These are phyloP conservation scores for Tenthredo scrophulariae DNA, from an alignment of 2,888 invertebrate genomes.

Conservation along the genomic window DNA sequence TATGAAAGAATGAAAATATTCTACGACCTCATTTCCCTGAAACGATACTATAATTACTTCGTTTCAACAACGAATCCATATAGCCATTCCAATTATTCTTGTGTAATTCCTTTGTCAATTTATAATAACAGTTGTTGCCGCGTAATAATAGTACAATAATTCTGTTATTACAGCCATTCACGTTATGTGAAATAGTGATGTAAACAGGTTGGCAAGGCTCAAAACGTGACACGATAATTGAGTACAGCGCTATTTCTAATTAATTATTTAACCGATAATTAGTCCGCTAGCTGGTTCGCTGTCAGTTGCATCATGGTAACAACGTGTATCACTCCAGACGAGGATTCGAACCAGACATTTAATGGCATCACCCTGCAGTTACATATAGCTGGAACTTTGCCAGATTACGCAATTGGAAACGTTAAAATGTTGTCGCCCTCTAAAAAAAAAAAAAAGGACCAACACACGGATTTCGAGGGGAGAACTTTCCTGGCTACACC, in stretches of 20 bases:
- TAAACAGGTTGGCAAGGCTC: not conserved
- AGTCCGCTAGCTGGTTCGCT: not conserved
- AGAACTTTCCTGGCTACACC: not conserved
- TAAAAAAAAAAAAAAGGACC: not conserved
- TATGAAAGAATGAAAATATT: not conserved
- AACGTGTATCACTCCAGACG: not conserved
- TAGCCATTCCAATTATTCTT: not conserved
- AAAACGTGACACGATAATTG: not conserved
- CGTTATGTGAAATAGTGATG: not conserved
- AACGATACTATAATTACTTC: not conserved
- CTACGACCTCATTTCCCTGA: not conserved
- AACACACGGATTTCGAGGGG: not conserved
- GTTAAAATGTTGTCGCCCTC: not conserved
- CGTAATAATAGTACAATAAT: not conserved
- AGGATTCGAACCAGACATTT: not conserved
- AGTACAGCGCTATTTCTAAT: not conserved
- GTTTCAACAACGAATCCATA: not conserved
- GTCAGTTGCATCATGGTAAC: not conserved
- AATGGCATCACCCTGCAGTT: not conserved
- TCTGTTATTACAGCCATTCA: not conserved
- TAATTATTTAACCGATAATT: conserved; percentile 38
- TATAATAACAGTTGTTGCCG: not conserved
- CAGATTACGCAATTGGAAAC: not conserved
- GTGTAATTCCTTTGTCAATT: not conserved
- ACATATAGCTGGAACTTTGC: not conserved